Conservation (phyloP, 2,113 vertebrate genomes). For the Equus quagga region DNA sequence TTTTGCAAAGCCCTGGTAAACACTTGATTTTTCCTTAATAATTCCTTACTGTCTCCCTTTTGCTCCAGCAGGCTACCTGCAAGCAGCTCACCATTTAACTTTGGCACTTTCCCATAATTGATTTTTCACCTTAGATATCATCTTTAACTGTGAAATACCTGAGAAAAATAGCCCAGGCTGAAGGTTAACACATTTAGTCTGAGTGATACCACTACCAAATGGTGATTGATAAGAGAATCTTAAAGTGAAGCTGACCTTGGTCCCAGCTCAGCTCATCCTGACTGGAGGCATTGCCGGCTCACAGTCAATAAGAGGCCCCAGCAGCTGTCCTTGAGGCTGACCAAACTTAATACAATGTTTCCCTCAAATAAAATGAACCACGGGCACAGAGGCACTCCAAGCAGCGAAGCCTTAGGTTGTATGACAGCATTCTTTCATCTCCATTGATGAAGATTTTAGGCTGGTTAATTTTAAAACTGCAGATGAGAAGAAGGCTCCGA, state of each 20-base stretch:
- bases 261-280: neutral
- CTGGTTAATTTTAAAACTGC: no score
- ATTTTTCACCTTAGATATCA: conserved; percentile 66
- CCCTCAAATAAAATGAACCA: neutral
- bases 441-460: neutral
- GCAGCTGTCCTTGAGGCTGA: neutral
- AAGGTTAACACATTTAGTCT: conserved; percentile 12
- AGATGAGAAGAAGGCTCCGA: no score
- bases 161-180: conserved; percentile 48
- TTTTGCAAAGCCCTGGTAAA: neutral
- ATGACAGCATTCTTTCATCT: neutral
- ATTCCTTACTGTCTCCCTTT: neutral
- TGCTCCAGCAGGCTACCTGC: neutral
- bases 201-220: neutral
- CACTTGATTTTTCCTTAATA: neutral
- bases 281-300: neutral
- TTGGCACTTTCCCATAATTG: neutral
- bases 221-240: neutral
- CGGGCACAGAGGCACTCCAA: neutral
- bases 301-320: neutral
- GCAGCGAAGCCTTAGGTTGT: neutral
- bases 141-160: conserved; percentile 57
- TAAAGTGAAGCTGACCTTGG: neutral
- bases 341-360: conserved; percentile 26
- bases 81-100: conserved; percentile 41